Base-by-base conservation (phyloP, 2,888 invertebrate genomes). In the Nemotelus pantherinus region DNA sequence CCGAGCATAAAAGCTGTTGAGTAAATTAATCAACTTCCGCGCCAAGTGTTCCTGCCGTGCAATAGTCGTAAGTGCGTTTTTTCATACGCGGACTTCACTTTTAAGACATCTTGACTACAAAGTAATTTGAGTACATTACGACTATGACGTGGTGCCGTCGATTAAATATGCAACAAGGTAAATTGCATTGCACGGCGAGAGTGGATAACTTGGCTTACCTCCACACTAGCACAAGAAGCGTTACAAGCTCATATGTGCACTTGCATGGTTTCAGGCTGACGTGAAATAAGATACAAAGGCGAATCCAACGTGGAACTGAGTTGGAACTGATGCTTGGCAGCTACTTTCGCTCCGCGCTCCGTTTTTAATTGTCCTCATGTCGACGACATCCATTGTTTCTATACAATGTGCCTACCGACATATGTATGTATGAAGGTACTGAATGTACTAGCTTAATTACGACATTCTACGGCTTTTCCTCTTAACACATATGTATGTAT, bases 401-500 rank as follows among this genome's bases (percentile, higher is more conserved):
- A 67, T 10, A 57, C 3, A 10, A 57, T 25, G 25, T 25, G 0
- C 25, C 25, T 25, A 25, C 25, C 25, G 25, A 25, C 25, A 25
- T 25, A 25, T 25, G 25, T 25, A 25, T 25, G 25, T 25, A 57
- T 57, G 7, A 10, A 57, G n/a, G 10, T 25, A 10, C 57, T 57
- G 48, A 55, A 70, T 75, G 77, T 75, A 77, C 77, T 77, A 71
- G 71, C 79, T 77, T 71, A 77, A 79, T 79, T 77, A 58, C 76
- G 60, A 64, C 45, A 77, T 48, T 75, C 48, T 64, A 64, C 47
- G 43, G 75, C 74, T 74, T 74, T 64, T 63, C 10, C 25, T 10
- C n/a, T 43, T 9, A 41, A 55, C 43, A 41, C 43, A 10, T 41
- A 10, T 50, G n/a, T 47, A n/a, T 60, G 25, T 43, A 41, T 41